phyloP scores from a whole-genome alignment of 2,797 vertebrate species.

The Taeniopygia guttata region DNA sequence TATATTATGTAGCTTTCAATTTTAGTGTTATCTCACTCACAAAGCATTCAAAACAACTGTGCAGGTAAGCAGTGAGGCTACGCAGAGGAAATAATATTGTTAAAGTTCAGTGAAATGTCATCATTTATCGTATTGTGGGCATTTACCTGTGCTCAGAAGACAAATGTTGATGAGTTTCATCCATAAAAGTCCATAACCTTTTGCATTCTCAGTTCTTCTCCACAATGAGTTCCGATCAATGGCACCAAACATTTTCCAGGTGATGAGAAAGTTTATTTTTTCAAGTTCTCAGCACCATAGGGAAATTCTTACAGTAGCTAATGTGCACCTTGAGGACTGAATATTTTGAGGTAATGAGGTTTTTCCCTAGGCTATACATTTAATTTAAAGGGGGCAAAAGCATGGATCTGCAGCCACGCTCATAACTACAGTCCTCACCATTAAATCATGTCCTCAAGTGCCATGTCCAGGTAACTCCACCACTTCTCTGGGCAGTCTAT shows the following conservation, averaged over 20 bases:
- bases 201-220: neutral
- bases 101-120: slow-evolving; percentile 34
- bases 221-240: rapidly evolving
- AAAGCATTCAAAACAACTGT: slow-evolving; percentile 41
- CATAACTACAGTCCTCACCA: neutral
- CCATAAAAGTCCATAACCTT: neutral
- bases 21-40: slow-evolving; percentile 48
- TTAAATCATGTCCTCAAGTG: neutral
- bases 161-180: neutral
- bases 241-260: neutral
- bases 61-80: slow-evolving; percentile 16
- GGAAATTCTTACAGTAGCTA: neutral
- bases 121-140: slow-evolving; percentile 4
- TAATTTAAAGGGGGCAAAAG: neutral
- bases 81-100: slow-evolving; percentile 7
- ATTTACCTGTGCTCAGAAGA: slow-evolving; percentile 1
- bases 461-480: neutral
- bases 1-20: slow-evolving; percentile 46
- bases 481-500: neutral
- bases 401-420: neutral
- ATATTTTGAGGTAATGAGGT: neutral
- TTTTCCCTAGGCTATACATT: neutral
- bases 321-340: neutral
- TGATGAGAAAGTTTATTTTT: neutral
- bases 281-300: neutral